Evolutionary conservation across 2,888 invertebrate species (phyloP).

Genomic region (Monopis laevigella): DNA sequence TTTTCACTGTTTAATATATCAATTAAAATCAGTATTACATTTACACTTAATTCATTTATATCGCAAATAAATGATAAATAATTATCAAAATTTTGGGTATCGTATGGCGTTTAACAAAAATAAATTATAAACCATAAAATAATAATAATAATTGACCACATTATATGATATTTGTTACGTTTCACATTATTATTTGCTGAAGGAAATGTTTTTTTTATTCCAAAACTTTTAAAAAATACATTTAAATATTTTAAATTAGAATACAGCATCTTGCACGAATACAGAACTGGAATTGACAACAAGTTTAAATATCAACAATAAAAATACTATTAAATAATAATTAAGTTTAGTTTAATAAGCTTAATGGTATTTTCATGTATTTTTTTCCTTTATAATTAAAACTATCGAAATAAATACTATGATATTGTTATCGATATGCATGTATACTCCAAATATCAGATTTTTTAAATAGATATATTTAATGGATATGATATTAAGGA

Average conservation of each 20-base stretch:
- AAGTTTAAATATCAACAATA: no score
- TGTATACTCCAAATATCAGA: no score
- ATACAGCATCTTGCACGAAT: background rate
- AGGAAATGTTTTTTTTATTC: conserved; percentile 27
- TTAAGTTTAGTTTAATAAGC: no score
- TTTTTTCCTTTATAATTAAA: no score
- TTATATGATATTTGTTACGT: conserved; percentile 11
- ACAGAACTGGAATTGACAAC: no score
- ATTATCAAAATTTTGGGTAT: conserved; percentile 19
- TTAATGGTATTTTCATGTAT: no score
- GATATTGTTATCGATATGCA: no score
- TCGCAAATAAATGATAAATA: conserved; percentile 25
- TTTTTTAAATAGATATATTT: no score
- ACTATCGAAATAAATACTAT: no score
- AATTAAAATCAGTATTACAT: conserved; percentile 22
- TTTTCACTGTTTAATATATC: conserved; percentile 22
- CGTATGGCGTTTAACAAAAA: conserved; percentile 17
- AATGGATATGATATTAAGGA: no score
- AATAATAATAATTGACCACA: conserved; percentile 26
- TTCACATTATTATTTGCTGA: background rate
- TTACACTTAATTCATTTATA: conserved; percentile 27
- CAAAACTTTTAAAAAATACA: conserved; percentile 25
- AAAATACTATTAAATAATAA: no score
- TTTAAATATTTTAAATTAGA: conserved; percentile 20
- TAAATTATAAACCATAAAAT: conserved; percentile 19